Evolutionary conservation across 2,113 vertebrate species (phyloP).

Genomic region (Cochlearius cochlearius): DNA sequence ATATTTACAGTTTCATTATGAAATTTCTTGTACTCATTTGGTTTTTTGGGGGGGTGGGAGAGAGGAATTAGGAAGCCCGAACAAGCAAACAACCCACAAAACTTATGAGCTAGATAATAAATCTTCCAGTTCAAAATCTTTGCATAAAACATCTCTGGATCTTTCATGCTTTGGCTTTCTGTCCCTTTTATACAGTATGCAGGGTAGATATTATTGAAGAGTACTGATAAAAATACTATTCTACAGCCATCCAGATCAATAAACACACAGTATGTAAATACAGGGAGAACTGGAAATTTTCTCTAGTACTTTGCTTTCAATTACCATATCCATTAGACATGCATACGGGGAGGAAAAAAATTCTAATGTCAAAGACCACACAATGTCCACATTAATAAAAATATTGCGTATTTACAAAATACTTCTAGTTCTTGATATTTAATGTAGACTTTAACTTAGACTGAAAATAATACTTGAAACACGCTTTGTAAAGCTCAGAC

Average conservation of each 20-base stretch:
- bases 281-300: not conserved
- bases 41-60: too few relatives aligned
- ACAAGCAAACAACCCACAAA: not conserved
- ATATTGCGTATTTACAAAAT: not conserved
- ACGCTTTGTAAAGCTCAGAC: not conserved
- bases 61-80: not conserved
- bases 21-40: not conserved
- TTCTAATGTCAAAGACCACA: not conserved
- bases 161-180: not conserved
- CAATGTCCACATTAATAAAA: not conserved
- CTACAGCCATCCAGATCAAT: not conserved
- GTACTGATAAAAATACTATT: not conserved
- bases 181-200: not conserved
- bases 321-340: not conserved
- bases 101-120: not conserved
- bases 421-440: not conserved
- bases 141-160: not conserved
- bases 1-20: not conserved
- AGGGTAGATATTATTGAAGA: not conserved
- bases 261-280: not conserved
- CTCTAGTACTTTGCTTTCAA: not conserved
- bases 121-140: not conserved
- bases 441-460: not conserved
- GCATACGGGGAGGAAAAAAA: not conserved
- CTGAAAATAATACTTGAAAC: not conserved